phyloP scores from a whole-genome alignment of 1,140 invertebrate species.

The Eulimnadia texana region DNA sequence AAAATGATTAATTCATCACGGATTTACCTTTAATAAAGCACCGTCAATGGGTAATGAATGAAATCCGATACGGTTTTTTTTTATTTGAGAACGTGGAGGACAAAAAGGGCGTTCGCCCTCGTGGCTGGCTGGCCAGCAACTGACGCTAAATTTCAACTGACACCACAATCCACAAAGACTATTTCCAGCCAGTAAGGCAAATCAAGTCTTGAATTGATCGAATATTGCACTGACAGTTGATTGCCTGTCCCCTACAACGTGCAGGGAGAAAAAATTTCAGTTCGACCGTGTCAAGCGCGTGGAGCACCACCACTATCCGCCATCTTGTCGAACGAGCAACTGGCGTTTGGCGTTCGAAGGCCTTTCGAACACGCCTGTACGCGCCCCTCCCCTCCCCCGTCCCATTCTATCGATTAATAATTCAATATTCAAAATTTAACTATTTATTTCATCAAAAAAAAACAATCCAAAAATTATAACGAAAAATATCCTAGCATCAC shows the following conservation, averaged over 20 bases:
- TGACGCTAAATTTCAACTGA: neutral
- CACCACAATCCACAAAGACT: neutral
- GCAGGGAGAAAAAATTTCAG: too few species aligned
- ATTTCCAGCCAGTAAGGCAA: neutral
- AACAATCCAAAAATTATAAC: too few species aligned
- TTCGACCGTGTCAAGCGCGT: neutral
- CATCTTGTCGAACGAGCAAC: neutral
- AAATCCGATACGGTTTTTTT: neutral
- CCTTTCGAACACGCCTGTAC: neutral
- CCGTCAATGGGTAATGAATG: too few species aligned
- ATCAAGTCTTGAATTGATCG: neutral
- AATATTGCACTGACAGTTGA: neutral
- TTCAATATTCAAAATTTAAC: too few species aligned
- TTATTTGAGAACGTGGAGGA: neutral
- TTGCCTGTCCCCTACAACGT: too few species aligned
- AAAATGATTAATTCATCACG: too few species aligned
- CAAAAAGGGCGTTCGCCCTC: neutral
- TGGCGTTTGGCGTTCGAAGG: neutral
- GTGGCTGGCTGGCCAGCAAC: neutral
- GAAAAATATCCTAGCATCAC: too few species aligned
- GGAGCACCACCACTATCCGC: neutral
- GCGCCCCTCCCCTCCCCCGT: neutral
- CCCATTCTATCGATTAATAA: neutral
- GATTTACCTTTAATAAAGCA: too few species aligned
- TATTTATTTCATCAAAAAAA: too few species aligned